A percentile compares a stretch with the other conserved stretches of the same genome.
phyloP scores from a whole-genome alignment of 2,797 vertebrate genomes.

The Anabacerthia variegaticeps region DNA sequence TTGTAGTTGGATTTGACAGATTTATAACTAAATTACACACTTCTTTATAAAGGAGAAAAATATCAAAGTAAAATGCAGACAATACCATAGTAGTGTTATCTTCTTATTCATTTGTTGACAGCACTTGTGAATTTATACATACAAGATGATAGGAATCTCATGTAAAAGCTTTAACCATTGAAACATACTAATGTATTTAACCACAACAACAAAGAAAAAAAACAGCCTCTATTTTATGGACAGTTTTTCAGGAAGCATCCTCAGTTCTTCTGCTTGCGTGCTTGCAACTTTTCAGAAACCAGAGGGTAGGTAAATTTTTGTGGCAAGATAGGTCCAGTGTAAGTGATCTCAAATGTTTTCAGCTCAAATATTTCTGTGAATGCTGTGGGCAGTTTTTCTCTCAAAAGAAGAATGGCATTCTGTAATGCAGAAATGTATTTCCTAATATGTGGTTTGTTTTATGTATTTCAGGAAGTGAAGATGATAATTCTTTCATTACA shows the following conservation, averaged over 20 bases:
- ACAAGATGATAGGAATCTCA: neutral
- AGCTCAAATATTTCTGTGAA: neutral
- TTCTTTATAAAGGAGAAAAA: neutral
- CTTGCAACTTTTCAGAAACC: neutral
- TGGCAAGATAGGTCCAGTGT: neutral
- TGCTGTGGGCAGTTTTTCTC: neutral
- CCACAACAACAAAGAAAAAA: neutral
- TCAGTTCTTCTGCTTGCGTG: neutral
- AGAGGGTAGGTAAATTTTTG: neutral
- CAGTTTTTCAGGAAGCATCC: neutral
- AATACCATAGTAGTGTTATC: neutral
- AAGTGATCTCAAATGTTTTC: neutral
- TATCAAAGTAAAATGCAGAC: neutral
- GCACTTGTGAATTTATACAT: neutral
- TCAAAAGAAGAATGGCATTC: neutral
- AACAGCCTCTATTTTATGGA: neutral
- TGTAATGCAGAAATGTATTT: neutral
- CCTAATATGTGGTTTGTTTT: slow-evolving; percentile 3
- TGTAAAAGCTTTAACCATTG: neutral
- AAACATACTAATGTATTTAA: neutral
- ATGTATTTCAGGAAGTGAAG: slow-evolving; percentile 23
- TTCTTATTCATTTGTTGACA: neutral
- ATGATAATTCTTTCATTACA: slow-evolving; percentile 8
- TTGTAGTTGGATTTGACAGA: neutral
- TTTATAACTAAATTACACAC: neutral